phyloP scores from a whole-genome alignment of 2,888 invertebrate species.

The Agrochola lota region DNA sequence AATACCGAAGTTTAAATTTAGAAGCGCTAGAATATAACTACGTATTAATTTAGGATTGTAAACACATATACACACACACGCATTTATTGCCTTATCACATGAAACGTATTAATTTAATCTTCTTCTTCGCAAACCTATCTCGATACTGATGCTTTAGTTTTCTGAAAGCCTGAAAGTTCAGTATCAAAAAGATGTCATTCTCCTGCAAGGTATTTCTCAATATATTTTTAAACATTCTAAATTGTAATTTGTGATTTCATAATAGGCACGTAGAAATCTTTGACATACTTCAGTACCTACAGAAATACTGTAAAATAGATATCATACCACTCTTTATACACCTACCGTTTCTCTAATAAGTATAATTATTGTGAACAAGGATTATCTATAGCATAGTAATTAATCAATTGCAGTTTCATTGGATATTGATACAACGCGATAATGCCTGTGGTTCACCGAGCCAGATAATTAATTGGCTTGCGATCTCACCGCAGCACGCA shows the following conservation, averaged over 20 bases:
- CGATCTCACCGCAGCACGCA: slow-evolving; percentile 48
- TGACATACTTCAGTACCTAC: not conserved
- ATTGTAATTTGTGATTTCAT: not conserved
- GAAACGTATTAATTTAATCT: not conserved
- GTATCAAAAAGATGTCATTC: not conserved
- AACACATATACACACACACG: not conserved
- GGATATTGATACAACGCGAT: slow-evolving; percentile 23
- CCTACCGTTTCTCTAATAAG: not conserved
- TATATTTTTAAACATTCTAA: not conserved
- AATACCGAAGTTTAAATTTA: no score
- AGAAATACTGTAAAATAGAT: not conserved
- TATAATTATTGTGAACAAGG: not conserved
- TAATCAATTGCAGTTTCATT: slow-evolving; percentile 36
- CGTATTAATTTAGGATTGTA: not conserved
- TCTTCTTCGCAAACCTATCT: not conserved
- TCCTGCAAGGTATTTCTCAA: not conserved
- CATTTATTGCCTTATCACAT: not conserved
- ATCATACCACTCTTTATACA: not conserved
- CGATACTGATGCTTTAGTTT: not conserved
- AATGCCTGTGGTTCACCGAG: slow-evolving; percentile 43
- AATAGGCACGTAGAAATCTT: not conserved
- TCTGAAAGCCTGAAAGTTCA: not conserved
- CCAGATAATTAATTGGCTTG: slow-evolving; percentile 40
- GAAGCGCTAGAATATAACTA: not conserved
- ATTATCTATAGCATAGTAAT: slow-evolving; percentile 6